Conservation (phyloP, 2,113 vertebrate species). For the Odocoileus hemionus region DNA sequence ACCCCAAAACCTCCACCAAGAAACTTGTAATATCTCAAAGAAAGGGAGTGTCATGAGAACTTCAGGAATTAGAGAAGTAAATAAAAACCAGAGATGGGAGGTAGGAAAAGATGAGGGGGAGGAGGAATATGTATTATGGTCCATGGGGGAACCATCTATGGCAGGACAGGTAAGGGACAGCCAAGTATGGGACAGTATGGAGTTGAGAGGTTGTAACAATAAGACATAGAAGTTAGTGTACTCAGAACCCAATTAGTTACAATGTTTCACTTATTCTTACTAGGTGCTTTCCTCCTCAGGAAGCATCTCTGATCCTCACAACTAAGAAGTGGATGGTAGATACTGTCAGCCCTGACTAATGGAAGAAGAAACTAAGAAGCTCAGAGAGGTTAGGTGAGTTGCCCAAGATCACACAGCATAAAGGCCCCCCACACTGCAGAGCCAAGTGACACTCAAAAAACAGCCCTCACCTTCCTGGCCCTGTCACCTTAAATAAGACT, state of each 20-base stretch:
- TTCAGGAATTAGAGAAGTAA: background rate
- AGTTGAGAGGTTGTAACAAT: fast-evolving
- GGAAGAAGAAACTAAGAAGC: background rate
- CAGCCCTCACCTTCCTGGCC: background rate
- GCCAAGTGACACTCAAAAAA: background rate
- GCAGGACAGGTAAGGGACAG: background rate
- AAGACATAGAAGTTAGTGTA: background rate
- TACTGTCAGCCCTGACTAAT: background rate
- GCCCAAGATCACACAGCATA: background rate
- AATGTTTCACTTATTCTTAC: background rate
- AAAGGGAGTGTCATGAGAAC: background rate
- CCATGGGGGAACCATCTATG: background rate
- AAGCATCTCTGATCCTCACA: background rate
- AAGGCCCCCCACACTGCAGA: background rate
- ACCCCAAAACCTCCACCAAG: background rate
- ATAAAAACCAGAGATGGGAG: background rate
- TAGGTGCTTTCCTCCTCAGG: background rate
- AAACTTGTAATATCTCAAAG: background rate
- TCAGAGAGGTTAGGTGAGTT: background rate
- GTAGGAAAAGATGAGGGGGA: background rate
- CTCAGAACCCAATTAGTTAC: background rate
- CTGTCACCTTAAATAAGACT: background rate
- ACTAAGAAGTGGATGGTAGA: background rate
- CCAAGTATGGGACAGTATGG: background rate
- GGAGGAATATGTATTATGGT: background rate